Evolutionary conservation across 2,888 invertebrate species (phyloP).

Genomic region (Adineta ricciae): DNA sequence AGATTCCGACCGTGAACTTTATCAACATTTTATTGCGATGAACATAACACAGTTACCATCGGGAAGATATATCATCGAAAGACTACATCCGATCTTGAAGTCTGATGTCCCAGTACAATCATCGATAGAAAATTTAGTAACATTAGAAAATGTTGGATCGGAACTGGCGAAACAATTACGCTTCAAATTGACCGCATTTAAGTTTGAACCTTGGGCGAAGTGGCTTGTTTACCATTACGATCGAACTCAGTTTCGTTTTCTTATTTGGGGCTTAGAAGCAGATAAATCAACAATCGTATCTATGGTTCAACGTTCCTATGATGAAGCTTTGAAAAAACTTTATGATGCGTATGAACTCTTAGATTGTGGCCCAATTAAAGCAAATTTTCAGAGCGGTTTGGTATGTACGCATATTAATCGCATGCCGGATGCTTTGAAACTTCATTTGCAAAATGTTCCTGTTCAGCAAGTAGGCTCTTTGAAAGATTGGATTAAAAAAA

Average conservation of each 20-base stretch:
- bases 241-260: not conserved
- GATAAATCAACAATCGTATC: not conserved
- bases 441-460: not conserved
- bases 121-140: not conserved
- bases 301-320: not conserved
- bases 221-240: not conserved
- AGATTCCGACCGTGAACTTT: not conserved
- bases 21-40: constrained; percentile 10
- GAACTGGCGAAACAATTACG: not conserved
- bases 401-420: not conserved
- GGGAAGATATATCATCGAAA: not conserved
- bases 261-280: not conserved
- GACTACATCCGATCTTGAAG: not conserved
- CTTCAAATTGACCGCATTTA: not conserved
- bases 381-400: not conserved
- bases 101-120: not conserved
- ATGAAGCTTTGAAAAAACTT: not conserved
- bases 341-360: not conserved
- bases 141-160: not conserved
- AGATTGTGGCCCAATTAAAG: not conserved
- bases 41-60: not conserved
- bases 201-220: not conserved
- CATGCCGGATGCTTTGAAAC: not conserved
- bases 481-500: not conserved
- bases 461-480: not conserved